Base-by-base conservation (phyloP, 1,140 invertebrate genomes). In the Brachionus asplanchnoidis region DNA sequence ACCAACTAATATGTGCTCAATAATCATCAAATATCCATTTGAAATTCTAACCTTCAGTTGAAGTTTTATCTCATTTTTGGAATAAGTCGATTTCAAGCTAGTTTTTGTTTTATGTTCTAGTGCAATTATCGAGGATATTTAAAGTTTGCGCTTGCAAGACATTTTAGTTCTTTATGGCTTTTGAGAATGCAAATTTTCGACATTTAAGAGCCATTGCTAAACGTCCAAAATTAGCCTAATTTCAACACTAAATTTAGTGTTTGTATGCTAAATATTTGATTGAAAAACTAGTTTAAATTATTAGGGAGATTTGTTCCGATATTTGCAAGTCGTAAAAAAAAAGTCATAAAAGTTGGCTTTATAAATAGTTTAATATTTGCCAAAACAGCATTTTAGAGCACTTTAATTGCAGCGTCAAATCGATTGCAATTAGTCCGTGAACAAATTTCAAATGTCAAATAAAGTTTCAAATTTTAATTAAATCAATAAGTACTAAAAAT, bases 401-500 rank as follows among this genome's bases (percentile, higher is more conserved):
- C 32, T 42, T 75, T 77, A 77, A 77, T 36, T 36, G 20, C 73
- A 36, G 26, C 44, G 42, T 20, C 20, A 42, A 75, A 23, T 77
- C 46, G 46, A 77, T 77, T 50, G 44, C 44, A 50, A 77, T 77
- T 77, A 77, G 73, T 36, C 73, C 32, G 12, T 50, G 42, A 50
- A 77, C 20, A 50, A 77, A 77, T 36, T 77, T 77, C 42, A 77
- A 77, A 77, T 77, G 73, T 77, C 73, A 77, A 77, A 75, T 46
- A 77, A 77, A 77, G 42, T 77, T 77, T 77, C 42, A 77, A 77
- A 77, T 50, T 77, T 46, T 50, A 36, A 77, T 36, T 77, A 36
- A 73, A 73, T 73, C 40, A 36, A 73, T 42, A 73, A 73, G 68
- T 73, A 73, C 40, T 73, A 73, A 73, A 73, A 73, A 73, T 73